A percentile compares a stretch with the other conserved stretches of the same genome.
phyloP scores from a whole-genome alignment of 2,888 invertebrate species.

The Miltochrista miniata region DNA sequence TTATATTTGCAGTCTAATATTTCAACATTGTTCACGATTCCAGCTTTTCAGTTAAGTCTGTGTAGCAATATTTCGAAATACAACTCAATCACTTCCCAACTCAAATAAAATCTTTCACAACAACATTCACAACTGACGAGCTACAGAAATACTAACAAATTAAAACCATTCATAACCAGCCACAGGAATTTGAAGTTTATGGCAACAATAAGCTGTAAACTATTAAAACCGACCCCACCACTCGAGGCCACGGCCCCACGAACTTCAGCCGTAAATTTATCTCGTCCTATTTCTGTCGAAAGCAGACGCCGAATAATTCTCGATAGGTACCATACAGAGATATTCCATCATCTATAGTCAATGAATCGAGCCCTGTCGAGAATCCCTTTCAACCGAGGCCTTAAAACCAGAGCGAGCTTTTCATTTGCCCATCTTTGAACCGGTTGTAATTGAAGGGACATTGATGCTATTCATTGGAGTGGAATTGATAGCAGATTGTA shows the following conservation, averaged over 20 bases:
- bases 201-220: conserved; percentile 34
- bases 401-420: conserved; percentile 68
- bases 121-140: not conserved
- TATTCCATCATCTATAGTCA: conserved; percentile 72
- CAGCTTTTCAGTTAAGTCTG: no score
- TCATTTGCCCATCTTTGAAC: conserved; percentile 70
- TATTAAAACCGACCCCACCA: conserved; percentile 31
- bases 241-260: conserved; percentile 17
- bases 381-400: conserved; percentile 64
- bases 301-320: conserved; percentile 58
- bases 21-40: no score
- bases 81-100: no score
- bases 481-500: conserved; percentile 68
- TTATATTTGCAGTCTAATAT: conserved; percentile 9
- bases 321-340: conserved; percentile 62
- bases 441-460: conserved; percentile 72
- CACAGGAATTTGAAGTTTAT: conserved; percentile 28
- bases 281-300: conserved; percentile 60
- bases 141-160: not conserved
- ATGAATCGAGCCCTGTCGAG: conserved; percentile 61
- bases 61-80: not conserved
- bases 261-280: conserved; percentile 47
- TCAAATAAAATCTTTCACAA: no score
- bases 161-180: not conserved
- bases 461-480: conserved; percentile 65